phyloP scores from a whole-genome alignment of 1,140 invertebrate genomes.

The Drosophila pallidifrons region DNA sequence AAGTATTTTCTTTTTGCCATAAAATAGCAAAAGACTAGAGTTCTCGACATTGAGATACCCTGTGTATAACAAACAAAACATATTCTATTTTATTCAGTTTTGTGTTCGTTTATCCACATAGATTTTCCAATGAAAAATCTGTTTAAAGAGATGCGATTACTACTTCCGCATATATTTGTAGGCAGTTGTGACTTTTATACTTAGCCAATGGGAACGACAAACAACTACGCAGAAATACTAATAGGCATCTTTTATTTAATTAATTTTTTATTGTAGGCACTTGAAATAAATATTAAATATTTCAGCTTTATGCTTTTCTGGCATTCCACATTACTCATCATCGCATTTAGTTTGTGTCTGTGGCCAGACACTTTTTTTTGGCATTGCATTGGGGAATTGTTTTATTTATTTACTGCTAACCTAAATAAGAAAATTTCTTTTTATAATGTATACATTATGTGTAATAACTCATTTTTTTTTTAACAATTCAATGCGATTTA shows the following conservation, averaged over 20 bases:
- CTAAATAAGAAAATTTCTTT: too few species aligned
- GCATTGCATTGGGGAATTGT: background rate
- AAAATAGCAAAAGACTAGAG: background rate
- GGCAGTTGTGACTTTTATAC: background rate
- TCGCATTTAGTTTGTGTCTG: conserved; percentile 23
- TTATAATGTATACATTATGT: too few species aligned
- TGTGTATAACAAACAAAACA: too few species aligned
- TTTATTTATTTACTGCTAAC: too few species aligned
- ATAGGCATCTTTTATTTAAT: conserved; percentile 25
- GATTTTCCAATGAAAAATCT: too few species aligned
- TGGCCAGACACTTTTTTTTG: background rate
- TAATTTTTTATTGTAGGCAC: conserved; percentile 26
- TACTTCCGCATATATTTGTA: too few species aligned
- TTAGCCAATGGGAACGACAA: background rate
- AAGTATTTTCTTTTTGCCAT: conserved; percentile 3
- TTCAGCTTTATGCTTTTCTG: conserved; percentile 57
- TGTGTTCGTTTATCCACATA: too few species aligned
- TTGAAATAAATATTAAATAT: conserved; percentile 47
- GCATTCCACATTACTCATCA: conserved; percentile 11
- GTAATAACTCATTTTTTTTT: too few species aligned
- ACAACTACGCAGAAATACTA: background rate
- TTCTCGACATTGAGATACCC: too few species aligned
- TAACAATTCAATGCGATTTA: too few species aligned
- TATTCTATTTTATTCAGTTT: too few species aligned
- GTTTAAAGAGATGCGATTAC: too few species aligned